Base-by-base conservation (phyloP, 2,888 invertebrate species). In the Geotrupes spiniger region DNA sequence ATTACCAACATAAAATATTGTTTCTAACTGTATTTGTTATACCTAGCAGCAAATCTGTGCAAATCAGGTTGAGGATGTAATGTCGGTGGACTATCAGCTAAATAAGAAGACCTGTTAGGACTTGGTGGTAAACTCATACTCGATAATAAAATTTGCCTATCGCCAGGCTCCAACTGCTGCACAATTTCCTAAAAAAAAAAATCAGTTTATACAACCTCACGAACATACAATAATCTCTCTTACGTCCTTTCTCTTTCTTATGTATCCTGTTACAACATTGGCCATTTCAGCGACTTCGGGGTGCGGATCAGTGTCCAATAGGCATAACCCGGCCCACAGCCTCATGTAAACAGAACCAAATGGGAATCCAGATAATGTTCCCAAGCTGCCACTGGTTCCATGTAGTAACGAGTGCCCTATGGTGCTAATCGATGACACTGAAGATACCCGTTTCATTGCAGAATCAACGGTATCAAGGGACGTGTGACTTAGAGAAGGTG, bases 271-370 rank as follows among this genome's bases (percentile, higher is more conserved):
- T 46, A 96, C 81, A 62, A 83, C 84, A 57, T 80, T 80, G 4
- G 93, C 89, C 78, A 92, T 84, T 47, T 78, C 73, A 1, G 89
- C 80, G 2, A 97, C 91, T 44, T 84, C 83, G 2, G 91, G 91
- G 71, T 88, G 85, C 1, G 98, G 96, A 78, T 99, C 98, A 51
- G 81, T 79, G 48, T 90, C 83, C 63, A 96, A 80, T 49, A 81
- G 77, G 52, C 83, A 77, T 57, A 98, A 77, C 12, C 88, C 85
- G 59, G 82, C 79, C 96, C 96, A 98, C 47, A 97, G 79, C 73
- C 90, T 90, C 74, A 86, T 85, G 74, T 94, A 94, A 46, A 95
- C 86, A 9, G 90, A 89, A 14, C 85, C 45, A 14, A 31, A 37
- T 1, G 79, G 75, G 21, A 80, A 63, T 49, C 75, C 75, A 31